Evolutionary conservation across 1,140 invertebrate species (phyloP), one percentile per base, ranked within the genome.

Genomic region (Cotesia chilonis): DNA sequence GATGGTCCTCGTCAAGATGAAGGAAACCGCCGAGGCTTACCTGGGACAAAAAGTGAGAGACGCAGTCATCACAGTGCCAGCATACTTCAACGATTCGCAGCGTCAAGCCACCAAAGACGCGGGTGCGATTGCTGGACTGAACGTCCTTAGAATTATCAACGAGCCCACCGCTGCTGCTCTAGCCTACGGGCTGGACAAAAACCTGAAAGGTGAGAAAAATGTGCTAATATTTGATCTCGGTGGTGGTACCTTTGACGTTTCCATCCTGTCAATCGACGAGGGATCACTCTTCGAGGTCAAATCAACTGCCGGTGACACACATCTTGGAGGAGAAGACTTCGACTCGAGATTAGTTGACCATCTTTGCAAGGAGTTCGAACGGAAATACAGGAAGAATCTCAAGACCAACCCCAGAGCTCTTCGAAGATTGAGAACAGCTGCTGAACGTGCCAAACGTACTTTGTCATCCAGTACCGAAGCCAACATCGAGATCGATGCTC

Each of bases 61-160:
- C 73, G 88, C 88, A 0, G 85, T 91, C n/a, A 85, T 89, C 57
- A 89, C 88, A 4, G 89, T 90, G 1, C 92, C 92, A 7, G 92
- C 92, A 12, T 93, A 93, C 81, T 93, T 93, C 83, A 92, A 91
- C 75, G 91, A 93, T 79, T 87, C 89, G 6, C 92, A 93, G 76
- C 86, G 92, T 5, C 91, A 92, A 77, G 91, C 88, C 64, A 88
- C 91, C 76, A 88, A 91, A 78, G 90, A 92, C 78, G 91, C 91
- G 41, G 92, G 91, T 79, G 90, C 89, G 72, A 90, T 90, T 57
- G 89, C 89, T 14, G 89, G 89, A 20, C 87, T 94, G 0, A 92
- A 94, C 80, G 94, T 96, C 9, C 83, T 96, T n/a, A 87, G 94
- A 75, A 95, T 96, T 73, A 95, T 96, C 74, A 93, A 94, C 78